Conservation (phyloP, 1,140 invertebrate species). For the Cheumatopsyche charites region DNA sequence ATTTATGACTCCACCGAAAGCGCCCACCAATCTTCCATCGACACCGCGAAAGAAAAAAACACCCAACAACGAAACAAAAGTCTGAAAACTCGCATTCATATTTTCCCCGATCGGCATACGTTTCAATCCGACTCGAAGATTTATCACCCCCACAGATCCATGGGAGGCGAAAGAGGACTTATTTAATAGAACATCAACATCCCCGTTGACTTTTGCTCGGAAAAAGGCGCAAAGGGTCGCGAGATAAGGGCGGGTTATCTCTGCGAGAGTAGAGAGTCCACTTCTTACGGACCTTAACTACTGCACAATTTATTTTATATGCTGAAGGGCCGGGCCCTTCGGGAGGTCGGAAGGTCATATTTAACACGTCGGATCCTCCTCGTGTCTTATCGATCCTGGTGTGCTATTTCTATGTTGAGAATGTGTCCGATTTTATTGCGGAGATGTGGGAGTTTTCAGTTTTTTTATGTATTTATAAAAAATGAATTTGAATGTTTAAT, state of each 20-base stretch:
- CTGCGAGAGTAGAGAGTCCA: neutral
- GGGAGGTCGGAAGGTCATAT: conserved; percentile 9
- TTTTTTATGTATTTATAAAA: too few relatives aligned
- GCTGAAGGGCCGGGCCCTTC: conserved; percentile 6
- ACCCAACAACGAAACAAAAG: too few relatives aligned
- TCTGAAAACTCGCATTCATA: conserved; percentile 11
- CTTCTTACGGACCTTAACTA: conserved; percentile 23
- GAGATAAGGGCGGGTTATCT: conserved; percentile 20
- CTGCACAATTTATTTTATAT: conserved; percentile 24
- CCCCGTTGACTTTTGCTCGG: neutral
- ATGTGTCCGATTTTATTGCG: neutral
- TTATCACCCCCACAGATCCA: neutral
- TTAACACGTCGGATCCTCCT: conserved; percentile 4
- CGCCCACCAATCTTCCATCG: conserved; percentile 10
- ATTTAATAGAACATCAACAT: conserved; percentile 17
- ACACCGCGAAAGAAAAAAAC: neutral
- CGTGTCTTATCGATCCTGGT: neutral
- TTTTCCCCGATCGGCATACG: conserved; percentile 11
- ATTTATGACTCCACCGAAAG: conserved; percentile 10
- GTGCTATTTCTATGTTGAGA: neutral
- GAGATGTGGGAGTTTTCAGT: too few relatives aligned
- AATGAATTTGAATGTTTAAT: too few relatives aligned
- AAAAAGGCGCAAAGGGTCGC: neutral
- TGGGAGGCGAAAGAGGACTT: neutral
- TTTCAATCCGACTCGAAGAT: conserved; percentile 11